phyloP scores from a whole-genome alignment of 2,113 vertebrate genomes.

The Perccottus glenii region DNA sequence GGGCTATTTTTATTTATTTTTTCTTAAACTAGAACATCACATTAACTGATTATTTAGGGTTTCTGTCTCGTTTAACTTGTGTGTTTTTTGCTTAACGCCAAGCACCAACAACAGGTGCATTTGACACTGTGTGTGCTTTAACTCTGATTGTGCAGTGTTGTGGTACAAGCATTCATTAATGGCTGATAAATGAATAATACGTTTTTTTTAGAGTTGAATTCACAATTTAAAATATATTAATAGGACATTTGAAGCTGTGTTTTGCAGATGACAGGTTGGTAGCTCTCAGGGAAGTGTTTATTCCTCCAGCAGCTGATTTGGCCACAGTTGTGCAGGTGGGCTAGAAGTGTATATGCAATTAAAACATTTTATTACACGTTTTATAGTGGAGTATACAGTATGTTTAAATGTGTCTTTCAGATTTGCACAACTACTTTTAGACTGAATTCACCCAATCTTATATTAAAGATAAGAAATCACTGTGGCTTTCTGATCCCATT shows the following conservation, averaged over 20 bases:
- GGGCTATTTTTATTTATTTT: neutral
- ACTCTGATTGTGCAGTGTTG: no score
- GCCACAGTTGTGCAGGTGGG: constrained; percentile 59
- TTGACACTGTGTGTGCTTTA: constrained; percentile 34
- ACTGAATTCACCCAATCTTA: constrained; percentile 53
- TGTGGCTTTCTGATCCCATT: constrained; percentile 73
- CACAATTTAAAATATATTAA: neutral
- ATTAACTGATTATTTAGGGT: neutral
- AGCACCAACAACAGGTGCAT: constrained; percentile 50
- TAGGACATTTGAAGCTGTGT: neutral
- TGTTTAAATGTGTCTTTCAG: constrained; percentile 37
- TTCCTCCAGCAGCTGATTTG: constrained; percentile 62
- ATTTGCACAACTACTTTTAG: constrained; percentile 66
- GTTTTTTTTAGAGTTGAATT: no score
- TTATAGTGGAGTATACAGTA: no score
- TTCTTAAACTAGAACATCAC: no score
- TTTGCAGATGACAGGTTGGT: constrained; percentile 70
- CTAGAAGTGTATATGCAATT: neutral
- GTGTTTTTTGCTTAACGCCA: neutral
- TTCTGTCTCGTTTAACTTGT: no score
- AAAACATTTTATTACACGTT: no score
- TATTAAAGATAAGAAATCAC: constrained; percentile 77
- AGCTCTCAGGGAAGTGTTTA: constrained; percentile 68
- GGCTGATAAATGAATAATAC: no score
- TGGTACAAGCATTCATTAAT: no score